Evolutionary conservation across 1,140 invertebrate genomes (phyloP), one percentile per base, ranked within the genome.

Genomic region (Lasioglossum albipes): DNA sequence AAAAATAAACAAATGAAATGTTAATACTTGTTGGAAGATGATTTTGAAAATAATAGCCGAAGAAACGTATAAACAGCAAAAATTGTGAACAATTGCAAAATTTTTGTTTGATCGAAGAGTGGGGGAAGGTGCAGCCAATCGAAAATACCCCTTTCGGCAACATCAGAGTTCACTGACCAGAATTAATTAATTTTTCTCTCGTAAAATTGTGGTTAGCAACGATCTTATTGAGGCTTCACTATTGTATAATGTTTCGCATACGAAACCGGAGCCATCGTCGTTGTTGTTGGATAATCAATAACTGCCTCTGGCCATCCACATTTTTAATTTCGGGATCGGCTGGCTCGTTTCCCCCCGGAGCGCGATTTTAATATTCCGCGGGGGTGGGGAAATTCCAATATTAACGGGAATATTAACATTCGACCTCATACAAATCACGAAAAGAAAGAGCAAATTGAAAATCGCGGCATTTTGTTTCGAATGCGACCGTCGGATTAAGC

Each of bases 391-490:
- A 49, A 69, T 77, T 42, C 54, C 12, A 20, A 72, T 59, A 22
- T 18, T 31, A 69, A 10, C 20, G 36, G 62, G 77, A 82, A 82
- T 82, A 78, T 27, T 71, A 67, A 84, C 31, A 45, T 49, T 72
- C 49, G 3, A 18, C 36, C 18, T 20, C 7, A 7, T 64, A 16
- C 20, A n/a, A 49, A 69, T 61, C 22, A 9, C 22, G 31, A 49
- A 54, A 16, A 54, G 52, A 54, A 54, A 18, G 7, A 45, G 10
- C 42, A 20, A 49, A 49, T 49, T 49, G 45, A 49, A 49, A 12
- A 49, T n/a, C n/a, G 57, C 57, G 57, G 18, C 5, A 0, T 59
- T n/a, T 59, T n/a, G 7, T n/a, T n/a, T n/a, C 18, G 52, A 18
- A 16, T 10, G 31, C 31, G 16, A 18, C 18, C 31, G 52, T 41